These are phyloP conservation scores for Hirundichthys speculiger DNA, from an alignment of 2,113 vertebrate species.

Conservation along the genomic window DNA sequence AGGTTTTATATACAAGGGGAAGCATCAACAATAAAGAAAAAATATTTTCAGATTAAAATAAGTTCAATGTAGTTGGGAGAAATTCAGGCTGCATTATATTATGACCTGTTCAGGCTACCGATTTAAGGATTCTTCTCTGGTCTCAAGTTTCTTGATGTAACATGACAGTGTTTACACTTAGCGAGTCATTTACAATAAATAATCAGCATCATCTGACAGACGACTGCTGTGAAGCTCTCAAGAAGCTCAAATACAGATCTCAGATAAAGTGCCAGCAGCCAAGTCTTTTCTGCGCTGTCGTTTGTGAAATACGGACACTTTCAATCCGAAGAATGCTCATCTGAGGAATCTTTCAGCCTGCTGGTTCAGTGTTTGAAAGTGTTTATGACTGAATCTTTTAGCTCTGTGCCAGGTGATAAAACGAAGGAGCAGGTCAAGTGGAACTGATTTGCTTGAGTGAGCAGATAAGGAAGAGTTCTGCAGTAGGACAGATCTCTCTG, in stretches of 20 bases:
- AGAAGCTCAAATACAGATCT: background rate
- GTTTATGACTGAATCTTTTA: conserved; percentile 46
- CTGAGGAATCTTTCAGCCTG: conserved; percentile 5
- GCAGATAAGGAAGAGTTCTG: conserved; percentile 57
- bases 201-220: no score
- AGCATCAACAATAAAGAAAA: no score
- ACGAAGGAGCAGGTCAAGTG: conserved; percentile 49
- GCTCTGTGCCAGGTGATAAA: conserved; percentile 41
- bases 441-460: conserved; percentile 39
- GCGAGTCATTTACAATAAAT: no score
- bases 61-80: no score
- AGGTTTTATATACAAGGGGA: no score
- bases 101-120: no score
- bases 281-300: background rate
- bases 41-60: no score
- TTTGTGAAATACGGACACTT: conserved; percentile 10
- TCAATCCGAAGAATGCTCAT: conserved; percentile 17
- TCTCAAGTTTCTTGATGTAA: no score
- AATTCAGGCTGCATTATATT: no score
- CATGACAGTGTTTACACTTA: no score
- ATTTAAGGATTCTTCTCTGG: no score
- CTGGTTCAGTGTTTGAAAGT: conserved; percentile 26
- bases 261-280: background rate
- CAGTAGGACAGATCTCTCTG: conserved; percentile 22
- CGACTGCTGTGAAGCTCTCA: background rate